A percentile compares a stretch with the other conserved stretches of the same genome.
Evolutionary conservation across 2,888 invertebrate species (phyloP).

Genomic region (Cyclophora albipunctata): DNA sequence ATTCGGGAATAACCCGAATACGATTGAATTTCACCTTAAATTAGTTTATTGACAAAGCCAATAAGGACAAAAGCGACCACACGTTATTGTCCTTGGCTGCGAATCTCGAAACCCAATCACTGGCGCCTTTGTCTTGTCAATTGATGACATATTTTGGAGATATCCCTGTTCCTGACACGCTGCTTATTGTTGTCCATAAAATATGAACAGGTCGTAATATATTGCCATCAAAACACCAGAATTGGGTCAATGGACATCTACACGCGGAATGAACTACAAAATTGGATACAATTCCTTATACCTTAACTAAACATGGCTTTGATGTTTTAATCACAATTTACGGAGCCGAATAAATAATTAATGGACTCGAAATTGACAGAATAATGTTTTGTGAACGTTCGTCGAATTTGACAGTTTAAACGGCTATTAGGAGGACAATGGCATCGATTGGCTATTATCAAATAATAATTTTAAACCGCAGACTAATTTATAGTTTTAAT

Average conservation of each 20-base stretch:
- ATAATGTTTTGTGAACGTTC: too few species aligned
- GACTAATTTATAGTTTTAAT: too few species aligned
- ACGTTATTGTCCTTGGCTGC: conserved; percentile 27
- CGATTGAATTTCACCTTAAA: conserved; percentile 17
- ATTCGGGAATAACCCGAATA: neutral
- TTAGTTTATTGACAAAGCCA: conserved; percentile 19
- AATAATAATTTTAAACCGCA: too few species aligned
- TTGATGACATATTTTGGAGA: conserved; percentile 37
- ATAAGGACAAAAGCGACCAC: conserved; percentile 24
- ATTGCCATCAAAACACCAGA: conserved; percentile 11
- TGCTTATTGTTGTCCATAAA: conserved; percentile 22
- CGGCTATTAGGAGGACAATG: too few species aligned
- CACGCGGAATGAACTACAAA: conserved; percentile 3
- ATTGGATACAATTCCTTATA: too few species aligned
- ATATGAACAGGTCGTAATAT: conserved; percentile 20
- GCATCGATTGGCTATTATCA: too few species aligned
- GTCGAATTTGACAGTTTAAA: too few species aligned
- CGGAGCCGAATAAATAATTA: too few species aligned
- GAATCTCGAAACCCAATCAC: conserved; percentile 38
- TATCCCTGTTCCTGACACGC: conserved; percentile 20
- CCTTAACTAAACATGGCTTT: neutral
- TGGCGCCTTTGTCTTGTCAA: conserved; percentile 35
- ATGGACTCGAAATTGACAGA: too few species aligned
- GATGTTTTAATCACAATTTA: neutral
- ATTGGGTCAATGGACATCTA: conserved; percentile 15